phyloP scores from a whole-genome alignment of 2,888 invertebrate genomes.

The Sphaeridia pumilis region DNA sequence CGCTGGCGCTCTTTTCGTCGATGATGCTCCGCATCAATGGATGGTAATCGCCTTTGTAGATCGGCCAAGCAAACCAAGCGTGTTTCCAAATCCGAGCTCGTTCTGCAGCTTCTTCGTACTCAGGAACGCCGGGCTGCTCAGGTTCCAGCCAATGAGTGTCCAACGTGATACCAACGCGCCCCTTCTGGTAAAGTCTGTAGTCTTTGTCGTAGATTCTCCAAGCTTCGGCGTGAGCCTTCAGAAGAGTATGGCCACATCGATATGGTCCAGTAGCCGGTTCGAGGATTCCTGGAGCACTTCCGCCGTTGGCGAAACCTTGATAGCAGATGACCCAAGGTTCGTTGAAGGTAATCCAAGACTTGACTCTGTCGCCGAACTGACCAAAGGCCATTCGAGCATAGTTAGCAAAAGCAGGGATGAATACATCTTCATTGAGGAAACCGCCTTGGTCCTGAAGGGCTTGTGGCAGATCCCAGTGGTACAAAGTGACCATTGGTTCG shows the following conservation, averaged over 20 bases:
- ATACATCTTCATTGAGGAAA: slow-evolving; percentile 41
- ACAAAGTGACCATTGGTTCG: slow-evolving; percentile 21
- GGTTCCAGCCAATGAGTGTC: slow-evolving; percentile 34
- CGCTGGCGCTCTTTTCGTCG: slow-evolving; percentile 37
- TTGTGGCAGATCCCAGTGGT: slow-evolving; percentile 45
- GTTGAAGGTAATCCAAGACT: slow-evolving; percentile 26
- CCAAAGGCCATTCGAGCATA: slow-evolving; percentile 44
- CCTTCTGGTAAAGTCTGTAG: slow-evolving; percentile 40
- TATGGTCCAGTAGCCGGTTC: slow-evolving; percentile 44
- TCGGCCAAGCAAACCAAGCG: slow-evolving; percentile 39
- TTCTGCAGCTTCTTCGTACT: slow-evolving; percentile 29
- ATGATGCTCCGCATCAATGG: slow-evolving; percentile 38
- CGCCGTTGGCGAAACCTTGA: slow-evolving; percentile 5
- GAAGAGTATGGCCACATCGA: slow-evolving; percentile 50
- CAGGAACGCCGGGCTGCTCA: slow-evolving; percentile 19
- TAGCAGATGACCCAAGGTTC: slow-evolving; percentile 17
- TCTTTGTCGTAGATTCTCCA: slow-evolving; percentile 51
- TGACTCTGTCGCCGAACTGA: slow-evolving; percentile 44
- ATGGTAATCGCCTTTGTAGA: slow-evolving; percentile 38
- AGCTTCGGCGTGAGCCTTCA: slow-evolving; percentile 53
- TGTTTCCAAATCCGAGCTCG: slow-evolving; percentile 32
- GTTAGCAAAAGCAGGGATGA: slow-evolving; percentile 44
- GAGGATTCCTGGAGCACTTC: slow-evolving; percentile 10
- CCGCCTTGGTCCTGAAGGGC: slow-evolving; percentile 38
- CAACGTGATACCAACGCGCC: slow-evolving; percentile 34